phyloP scores from a whole-genome alignment of 2,888 invertebrate species.

The Lasius platythorax region DNA sequence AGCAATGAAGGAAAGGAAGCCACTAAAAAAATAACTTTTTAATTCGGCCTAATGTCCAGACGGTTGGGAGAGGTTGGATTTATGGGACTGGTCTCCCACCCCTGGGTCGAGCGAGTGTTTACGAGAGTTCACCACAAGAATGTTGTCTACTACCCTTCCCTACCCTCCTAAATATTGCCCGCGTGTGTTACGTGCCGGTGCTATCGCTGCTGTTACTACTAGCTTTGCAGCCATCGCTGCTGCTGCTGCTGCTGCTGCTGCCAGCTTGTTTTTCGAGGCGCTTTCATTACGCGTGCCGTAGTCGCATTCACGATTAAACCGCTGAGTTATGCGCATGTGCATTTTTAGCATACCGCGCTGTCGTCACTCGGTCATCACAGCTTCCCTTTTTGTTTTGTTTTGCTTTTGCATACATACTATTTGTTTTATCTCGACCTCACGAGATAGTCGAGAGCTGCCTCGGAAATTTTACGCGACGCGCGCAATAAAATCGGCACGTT shows the following conservation, averaged over 20 bases:
- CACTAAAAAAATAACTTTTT: constrained; percentile 78
- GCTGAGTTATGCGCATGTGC: constrained; percentile 83
- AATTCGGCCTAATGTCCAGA: constrained; percentile 80
- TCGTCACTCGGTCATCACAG: constrained; percentile 71
- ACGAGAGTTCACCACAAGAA: constrained; percentile 83
- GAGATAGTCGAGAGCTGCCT: constrained; percentile 33
- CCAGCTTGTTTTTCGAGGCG: constrained; percentile 80
- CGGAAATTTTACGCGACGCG: constrained; percentile 54
- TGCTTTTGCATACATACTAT: constrained; percentile 49
- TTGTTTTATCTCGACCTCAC: constrained; percentile 57
- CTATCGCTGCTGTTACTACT: constrained; percentile 52
- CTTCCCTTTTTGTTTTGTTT: constrained; percentile 37
- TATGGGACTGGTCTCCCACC: constrained; percentile 70
- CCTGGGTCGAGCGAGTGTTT: constrained; percentile 76
- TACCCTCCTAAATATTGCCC: constrained; percentile 71
- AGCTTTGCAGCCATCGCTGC: constrained; percentile 19
- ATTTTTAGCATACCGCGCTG: constrained; percentile 81
- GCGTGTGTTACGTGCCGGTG: constrained; percentile 62
- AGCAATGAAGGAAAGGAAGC: constrained; percentile 20
- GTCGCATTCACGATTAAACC: constrained; percentile 83
- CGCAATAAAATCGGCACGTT: constrained; percentile 52
- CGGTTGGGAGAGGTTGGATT: constrained; percentile 74
- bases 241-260: constrained; percentile 32
- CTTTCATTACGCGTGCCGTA: constrained; percentile 83
- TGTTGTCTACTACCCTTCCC: constrained; percentile 75